Base-by-base conservation (phyloP, 2,113 vertebrate genomes). In the Diglossa brunneiventris region DNA sequence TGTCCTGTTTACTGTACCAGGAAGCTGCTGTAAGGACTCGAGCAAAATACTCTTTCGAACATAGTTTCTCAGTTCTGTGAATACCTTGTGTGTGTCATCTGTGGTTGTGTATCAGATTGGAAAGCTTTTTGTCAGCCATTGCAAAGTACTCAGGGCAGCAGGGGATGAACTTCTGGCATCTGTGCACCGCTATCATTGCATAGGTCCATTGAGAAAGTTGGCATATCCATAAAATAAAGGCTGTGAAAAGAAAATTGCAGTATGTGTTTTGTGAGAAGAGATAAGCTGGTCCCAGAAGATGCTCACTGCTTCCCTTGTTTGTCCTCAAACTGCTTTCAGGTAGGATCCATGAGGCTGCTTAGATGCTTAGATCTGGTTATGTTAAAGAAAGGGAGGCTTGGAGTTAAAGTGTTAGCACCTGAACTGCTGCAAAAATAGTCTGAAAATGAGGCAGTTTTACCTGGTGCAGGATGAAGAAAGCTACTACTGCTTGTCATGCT, bases 21-120 rank as follows among this genome's bases (percentile, higher is more conserved):
- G 35, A 68, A 59, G 49, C 53, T 76, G 62, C 53, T 75, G 79
- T 62, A 64, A 82, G 77, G 53, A 56, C 35, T 87, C 0, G 0
- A 62, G 44, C 24, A 39, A 66, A 89, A 69, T 78, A 64, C 6
- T 46, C n/a, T 62, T 55, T 4, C 69, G 83, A 81, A 61, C 12
- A 6, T 21, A 2, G 2, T 69, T 90, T 83, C 62, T 85, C 26
- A 21, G 52, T 75, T 81, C 44, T 41, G 31, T 44, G 53, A 46
- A 49, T 16, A 23, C 46, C 23, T 52, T 68, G 33, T 3, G 4
- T 41, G 17, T 80, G 41, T 86, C 55, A 46, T 31, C 83, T 66
- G 44, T 42, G 37, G 24, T 33, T 0, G 0, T 7, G 1, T 41
- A 20, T 83, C 67, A 18, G 53, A 53, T 61, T 68, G 72, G 61